Evolutionary conservation across 2,113 vertebrate species (phyloP), one percentile per base, ranked within the genome.

Genomic region (Pleuronectes platessa): DNA sequence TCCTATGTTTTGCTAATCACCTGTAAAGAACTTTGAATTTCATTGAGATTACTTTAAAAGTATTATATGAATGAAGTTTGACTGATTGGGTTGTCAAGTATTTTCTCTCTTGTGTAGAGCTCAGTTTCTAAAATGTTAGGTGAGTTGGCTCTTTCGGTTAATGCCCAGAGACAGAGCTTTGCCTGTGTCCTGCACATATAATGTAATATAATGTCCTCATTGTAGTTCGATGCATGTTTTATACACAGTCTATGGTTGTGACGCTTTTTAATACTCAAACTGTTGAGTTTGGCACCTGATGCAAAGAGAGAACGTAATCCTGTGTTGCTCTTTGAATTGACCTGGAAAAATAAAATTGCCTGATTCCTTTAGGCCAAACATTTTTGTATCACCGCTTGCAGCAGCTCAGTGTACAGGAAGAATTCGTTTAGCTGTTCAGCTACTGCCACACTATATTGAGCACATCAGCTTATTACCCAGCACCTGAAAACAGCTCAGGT

Each of bases 271-370:
- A 61, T 47, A 72, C 27, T 7, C 42, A 62, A 40, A 65, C 37
- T 91, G 74, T 88, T 87, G 76, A 82, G 71, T 86, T 90, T 90
- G 89, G 88, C 86, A 70, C 53, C 35, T 14, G 37, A 69, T 70
- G 74, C 76, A 68, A 21, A 55, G 63, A 69, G 79, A 81, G 88
- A 90, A 90, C 68, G 20, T 61, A 67, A 89, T 76, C 74, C 74
- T 63, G 51, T 20, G 72, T 75, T 86, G 62, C 68, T 89, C 72
- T 86, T 85, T 69, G 68, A 84, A 85, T 83, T 83, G 76, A 76
- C 68, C 71, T 71, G 61, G 63, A 58, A 58, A 26, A 35, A 35
- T 17, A 79, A 76, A 88, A 84, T 72, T 45, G 77, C 42, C 76
- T 51, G 47, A 18, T 6, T 6, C 47, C 47, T 51, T 68, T 70